Conservation (phyloP, 2,113 vertebrate genomes). For the Oophaga pumilio region DNA sequence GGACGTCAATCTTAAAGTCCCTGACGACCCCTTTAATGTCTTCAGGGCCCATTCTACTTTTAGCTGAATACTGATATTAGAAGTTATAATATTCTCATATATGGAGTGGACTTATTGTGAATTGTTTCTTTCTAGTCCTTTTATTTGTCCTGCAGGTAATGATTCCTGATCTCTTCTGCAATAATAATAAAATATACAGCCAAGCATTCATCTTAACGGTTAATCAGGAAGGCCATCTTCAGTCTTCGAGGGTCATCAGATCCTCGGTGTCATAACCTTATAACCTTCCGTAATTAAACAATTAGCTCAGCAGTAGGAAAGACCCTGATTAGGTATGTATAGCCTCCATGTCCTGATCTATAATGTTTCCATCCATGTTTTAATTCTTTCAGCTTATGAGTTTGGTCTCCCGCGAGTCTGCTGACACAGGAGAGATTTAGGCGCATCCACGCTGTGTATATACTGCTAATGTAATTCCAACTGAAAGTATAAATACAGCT, state of each 20-base stretch:
- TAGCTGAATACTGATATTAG: too few species aligned
- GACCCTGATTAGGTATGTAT: neutral
- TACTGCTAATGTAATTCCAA: constrained; percentile 47
- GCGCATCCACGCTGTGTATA: constrained; percentile 35
- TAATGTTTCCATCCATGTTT: constrained; percentile 1
- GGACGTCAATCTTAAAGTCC: too few species aligned
- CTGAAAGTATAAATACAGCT: constrained; percentile 54
- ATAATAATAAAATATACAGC: neutral
- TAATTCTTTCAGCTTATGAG: constrained; percentile 45
- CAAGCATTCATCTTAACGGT: neutral
- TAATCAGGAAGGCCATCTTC: neutral
- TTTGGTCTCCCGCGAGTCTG: constrained; percentile 50
- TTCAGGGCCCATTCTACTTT: too few species aligned
- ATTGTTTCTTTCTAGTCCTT: neutral
- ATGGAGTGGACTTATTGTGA: too few species aligned
- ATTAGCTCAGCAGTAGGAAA: neutral
- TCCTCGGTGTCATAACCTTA: neutral
- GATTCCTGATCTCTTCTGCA: neutral
- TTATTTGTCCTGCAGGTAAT: neutral
- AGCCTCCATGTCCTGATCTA: neutral
- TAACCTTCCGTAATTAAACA: constrained; percentile 2
- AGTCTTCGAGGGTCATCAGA: neutral
- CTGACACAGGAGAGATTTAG: constrained; percentile 46
- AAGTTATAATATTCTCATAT: too few species aligned
- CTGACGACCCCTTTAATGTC: too few species aligned